Evolutionary conservation across 1,140 invertebrate genomes (phyloP), one percentile per base, ranked within the genome.

Genomic region (Sitobion miscanthi): DNA sequence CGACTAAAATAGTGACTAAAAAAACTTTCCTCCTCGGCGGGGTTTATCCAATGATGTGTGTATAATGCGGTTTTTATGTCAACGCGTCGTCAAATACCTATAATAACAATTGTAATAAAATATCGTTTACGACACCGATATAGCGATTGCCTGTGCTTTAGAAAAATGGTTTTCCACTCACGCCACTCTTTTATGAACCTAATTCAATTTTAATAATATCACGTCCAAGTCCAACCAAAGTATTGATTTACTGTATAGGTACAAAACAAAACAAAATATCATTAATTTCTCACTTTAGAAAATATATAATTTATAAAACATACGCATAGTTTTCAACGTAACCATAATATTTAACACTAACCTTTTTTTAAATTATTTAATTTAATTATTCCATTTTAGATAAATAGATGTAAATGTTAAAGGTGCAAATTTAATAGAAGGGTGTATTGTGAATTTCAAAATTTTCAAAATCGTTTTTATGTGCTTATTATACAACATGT

Each of bases 51-150:
- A 57, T n/a, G 5, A 52, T 38, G 21, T 89, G 23, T 25, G n/a
- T 89, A 25, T 89, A 89, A 89, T 89, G 87, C 87, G 20, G 38
- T 89, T 89, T 54, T 89, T 89, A 89, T 89, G 87, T 89, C n/a
- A 57, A 52, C 35, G n/a, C 49, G 21, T 38, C 23, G n/a, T 49
- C 83, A 25, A 87, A n/a, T 47, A 87, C 8, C 5, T 38, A 83
- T 87, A 87, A 49, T 87, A 87, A 87, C 14, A 87, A 25, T 85
- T 45, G 20, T 45, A 86, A 86, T 47, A 87, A 49, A 87, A 49
- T 85, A 49, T 49, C 45, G 30, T 45, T 49, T 47, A 86, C 85
- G 45, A 47, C 42, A 42, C 7, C 3, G 7, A 23, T 47, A 21
- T n/a, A 47, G 45, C 42, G 30, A 86, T 49, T n/a, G 85, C 49